Base-by-base conservation (phyloP, 2,888 invertebrate species). In the Agrochola lota region DNA sequence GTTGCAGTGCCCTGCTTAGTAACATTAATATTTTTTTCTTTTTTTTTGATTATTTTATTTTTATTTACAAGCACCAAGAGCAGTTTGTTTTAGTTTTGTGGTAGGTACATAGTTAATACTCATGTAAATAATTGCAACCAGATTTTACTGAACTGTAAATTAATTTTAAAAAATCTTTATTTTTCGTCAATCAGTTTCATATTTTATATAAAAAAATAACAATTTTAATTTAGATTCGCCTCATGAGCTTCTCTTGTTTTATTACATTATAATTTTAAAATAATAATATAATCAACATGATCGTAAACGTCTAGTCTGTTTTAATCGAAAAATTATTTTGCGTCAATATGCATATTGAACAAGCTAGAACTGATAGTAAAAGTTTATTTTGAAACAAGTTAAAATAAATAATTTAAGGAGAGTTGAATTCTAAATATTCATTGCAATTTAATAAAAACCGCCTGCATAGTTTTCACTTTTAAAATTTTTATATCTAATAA, bases 401-500 rank as follows among this genome's bases (percentile, higher is more conserved):
- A n/a, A 69, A 30, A 11, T 77, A 11, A 49, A 49, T 23, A 11
- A 26, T 64, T 46, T 26, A 35, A 71, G 23, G 9, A 80, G 23
- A 49, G 11, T n/a, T 9, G 40, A 30, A 30, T 63, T 57, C 8
- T 40, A 63, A 80, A 57, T 57, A 81, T 73, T 46, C 2, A n/a
- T 57, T 63, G 15, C 20, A 30, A 20, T 72, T 49, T 40, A 73
- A 40, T 49, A 20, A 63, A 71, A 35, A 8, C 11, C 8, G 0
- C 17, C 15, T 15, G 23, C 26, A 15, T 26, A 35, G 26, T 63
- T 80, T 78, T 80, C 73, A 63, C 80, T 63, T 72, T 49, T 72
- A 35, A 2, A 43, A 9, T 30, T 62, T 11, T 30, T n/a, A 20
- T 60, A 8, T 52, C 7, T 3, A 40, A 9, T 1, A 15, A 40